phyloP scores from a whole-genome alignment of 2,113 vertebrate species.

The Phrynosoma platyrhinos region DNA sequence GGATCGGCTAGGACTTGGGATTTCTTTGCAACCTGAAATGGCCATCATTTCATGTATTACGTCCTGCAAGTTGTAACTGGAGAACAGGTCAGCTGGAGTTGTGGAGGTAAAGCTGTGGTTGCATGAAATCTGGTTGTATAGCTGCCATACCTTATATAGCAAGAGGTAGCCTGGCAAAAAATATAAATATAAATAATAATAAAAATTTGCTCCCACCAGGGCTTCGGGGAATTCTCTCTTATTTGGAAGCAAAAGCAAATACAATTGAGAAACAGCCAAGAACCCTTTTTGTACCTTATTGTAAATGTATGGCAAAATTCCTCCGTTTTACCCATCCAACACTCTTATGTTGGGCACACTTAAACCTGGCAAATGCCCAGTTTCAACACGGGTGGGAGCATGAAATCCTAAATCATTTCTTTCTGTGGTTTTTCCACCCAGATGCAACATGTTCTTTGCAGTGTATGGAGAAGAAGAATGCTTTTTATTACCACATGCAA shows the following conservation, averaged over 20 bases:
- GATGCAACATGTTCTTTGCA: background rate
- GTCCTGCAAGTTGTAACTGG: background rate
- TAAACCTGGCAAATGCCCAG: background rate
- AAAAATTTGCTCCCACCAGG: background rate
- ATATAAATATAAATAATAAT: background rate
- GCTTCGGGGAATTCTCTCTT: background rate
- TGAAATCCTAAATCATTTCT: background rate
- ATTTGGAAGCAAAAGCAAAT: background rate
- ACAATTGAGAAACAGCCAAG: background rate
- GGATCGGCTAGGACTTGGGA: too few species aligned
- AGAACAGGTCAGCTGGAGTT: too few species aligned
- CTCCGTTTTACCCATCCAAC: background rate
- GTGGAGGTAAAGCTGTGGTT: background rate
- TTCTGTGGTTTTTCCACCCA: conserved; percentile 18
- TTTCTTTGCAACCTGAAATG: too few species aligned
- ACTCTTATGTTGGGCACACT: accelerated
- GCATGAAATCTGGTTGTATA: background rate
- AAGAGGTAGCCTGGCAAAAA: background rate
- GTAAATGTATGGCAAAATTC: background rate
- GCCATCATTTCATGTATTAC: background rate
- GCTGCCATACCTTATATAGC: background rate
- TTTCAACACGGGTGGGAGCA: background rate
- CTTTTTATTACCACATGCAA: conserved; percentile 39
- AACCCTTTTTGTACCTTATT: background rate
- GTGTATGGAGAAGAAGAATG: background rate